phyloP scores from a whole-genome alignment of 1,140 invertebrate genomes.

The Nasonia giraulti region DNA sequence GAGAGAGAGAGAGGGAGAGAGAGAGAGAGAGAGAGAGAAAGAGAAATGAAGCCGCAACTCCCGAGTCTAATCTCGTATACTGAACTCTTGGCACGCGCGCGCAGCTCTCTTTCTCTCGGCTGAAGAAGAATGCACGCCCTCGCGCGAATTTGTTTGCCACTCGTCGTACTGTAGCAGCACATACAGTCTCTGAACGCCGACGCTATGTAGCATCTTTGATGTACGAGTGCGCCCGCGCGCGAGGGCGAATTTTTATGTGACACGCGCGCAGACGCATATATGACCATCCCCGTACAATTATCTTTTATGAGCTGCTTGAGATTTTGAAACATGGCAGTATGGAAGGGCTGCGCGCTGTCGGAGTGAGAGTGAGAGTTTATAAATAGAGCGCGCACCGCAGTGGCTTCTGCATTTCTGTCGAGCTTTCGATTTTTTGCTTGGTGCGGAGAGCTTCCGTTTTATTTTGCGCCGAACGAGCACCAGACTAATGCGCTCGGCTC shows the following conservation, averaged over 20 bases:
- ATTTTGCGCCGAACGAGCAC: conserved; percentile 16
- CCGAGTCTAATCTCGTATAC: conserved; percentile 14
- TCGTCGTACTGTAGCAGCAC: not conserved
- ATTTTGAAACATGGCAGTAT: conserved; percentile 42
- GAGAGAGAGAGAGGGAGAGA: not conserved
- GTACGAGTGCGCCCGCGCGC: not conserved
- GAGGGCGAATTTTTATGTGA: conserved; percentile 38
- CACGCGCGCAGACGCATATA: conserved; percentile 41
- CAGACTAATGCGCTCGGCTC: conserved; percentile 30
- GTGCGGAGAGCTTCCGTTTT: conserved; percentile 37
- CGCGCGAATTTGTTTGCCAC: conserved; percentile 10
- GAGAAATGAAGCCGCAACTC: not conserved
- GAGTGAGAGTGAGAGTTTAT: conserved; percentile 14
- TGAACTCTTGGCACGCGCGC: conserved; percentile 38
- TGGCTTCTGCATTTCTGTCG: conserved; percentile 1
- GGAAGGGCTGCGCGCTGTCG: too few relatives aligned
- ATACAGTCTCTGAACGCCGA: not conserved
- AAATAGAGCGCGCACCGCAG: conserved; percentile 29
- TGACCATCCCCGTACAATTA: conserved; percentile 48
- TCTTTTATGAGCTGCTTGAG: conserved; percentile 50
- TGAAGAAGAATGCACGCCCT: not conserved
- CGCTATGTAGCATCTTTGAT: conserved; percentile 25
- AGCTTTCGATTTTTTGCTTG: not conserved
- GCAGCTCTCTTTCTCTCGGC: not conserved
- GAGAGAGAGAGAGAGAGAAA: not conserved